Conservation (phyloP, 1,140 invertebrate species). For the Calycopis cecrops region DNA sequence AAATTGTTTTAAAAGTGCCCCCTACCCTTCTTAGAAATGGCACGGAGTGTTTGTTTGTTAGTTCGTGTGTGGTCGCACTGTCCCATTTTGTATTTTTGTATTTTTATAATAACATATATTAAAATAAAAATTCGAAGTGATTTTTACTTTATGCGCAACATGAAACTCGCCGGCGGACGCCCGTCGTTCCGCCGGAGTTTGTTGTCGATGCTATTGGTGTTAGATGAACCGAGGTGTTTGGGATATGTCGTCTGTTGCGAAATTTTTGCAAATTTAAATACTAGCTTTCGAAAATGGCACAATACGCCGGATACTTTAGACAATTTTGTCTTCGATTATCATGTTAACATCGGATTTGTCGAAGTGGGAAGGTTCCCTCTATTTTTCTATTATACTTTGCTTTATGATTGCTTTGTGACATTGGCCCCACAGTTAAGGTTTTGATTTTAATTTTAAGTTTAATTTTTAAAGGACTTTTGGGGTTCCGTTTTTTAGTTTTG, state of each 20-base stretch:
- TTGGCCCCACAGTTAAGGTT: slow-evolving; percentile 22
- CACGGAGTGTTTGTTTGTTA: slow-evolving; percentile 40
- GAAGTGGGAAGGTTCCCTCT: slow-evolving; percentile 4
- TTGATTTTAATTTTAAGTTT: slow-evolving; percentile 37
- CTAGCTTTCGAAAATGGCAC: slow-evolving; percentile 25
- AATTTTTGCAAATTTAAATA: slow-evolving; percentile 36
- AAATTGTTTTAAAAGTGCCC: slow-evolving; percentile 45
- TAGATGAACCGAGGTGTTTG: slow-evolving; percentile 58
- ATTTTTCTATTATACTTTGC: slow-evolving; percentile 1
- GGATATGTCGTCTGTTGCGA: slow-evolving; percentile 62
- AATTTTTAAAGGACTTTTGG: slow-evolving; percentile 30
- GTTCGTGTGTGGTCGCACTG: slow-evolving; percentile 55
- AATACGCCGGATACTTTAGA: background rate
- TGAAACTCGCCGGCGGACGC: slow-evolving; percentile 10
- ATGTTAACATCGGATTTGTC: background rate
- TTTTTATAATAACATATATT: slow-evolving; percentile 67
- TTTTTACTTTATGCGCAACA: slow-evolving; percentile 64
- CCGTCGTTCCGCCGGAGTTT: background rate
- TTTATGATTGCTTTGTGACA: slow-evolving; percentile 1
- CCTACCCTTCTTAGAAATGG: slow-evolving; percentile 41
- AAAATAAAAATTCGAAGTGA: slow-evolving; percentile 62
- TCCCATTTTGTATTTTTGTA: slow-evolving; percentile 74
- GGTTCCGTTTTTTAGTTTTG: slow-evolving; percentile 21
- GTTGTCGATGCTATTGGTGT: slow-evolving; percentile 45
- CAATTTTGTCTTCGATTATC: background rate